Evolutionary conservation across 1,140 invertebrate species (phyloP), one percentile per base, ranked within the genome.

Genomic region (Pachypeltis micranthus): DNA sequence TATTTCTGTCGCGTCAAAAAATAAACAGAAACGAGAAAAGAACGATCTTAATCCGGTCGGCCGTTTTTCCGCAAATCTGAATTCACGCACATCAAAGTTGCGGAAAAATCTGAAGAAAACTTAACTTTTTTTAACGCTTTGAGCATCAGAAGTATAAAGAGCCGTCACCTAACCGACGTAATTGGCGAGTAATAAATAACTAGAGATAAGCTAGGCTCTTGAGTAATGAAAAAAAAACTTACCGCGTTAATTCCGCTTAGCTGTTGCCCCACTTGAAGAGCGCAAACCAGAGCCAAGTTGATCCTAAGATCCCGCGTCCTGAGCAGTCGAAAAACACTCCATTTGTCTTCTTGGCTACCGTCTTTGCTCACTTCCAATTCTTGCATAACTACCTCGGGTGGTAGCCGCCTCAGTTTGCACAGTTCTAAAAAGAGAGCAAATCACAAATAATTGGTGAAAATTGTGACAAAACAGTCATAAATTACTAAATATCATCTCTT

Each of bases 171-270:
- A n/a, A n/a, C n/a, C n/a, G n/a, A n/a, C n/a, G n/a, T n/a, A n/a
- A n/a, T n/a, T n/a, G n/a, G n/a, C n/a, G n/a, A n/a, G n/a, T n/a
- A n/a, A n/a, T n/a, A n/a, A n/a, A 39, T 39, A 39, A 39, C 2
- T 47, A 47, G 14, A 47, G 24, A 19, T 47, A 3, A 14, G 24
- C 24, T 19, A 47, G n/a, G 2, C 14, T 16, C n/a, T 47, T 47
- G 2, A 47, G 24, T 39, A 47, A 47, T 19, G 44, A 2, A 3
- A n/a, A 61, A n/a, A 21, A 58, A 65, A 77, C 80, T 79, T 70
- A 88, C 89, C 60, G 89, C 88, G 76, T 93, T 93, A 31, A 93
- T 91, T 44, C 90, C 90, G 67, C 84, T 86, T 47, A 90, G 79
- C 74, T 93, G 91, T 73, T 93, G 90, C 0, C 90, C 87, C 31